A percentile compares a stretch with the other conserved stretches of the same genome.
These are phyloP conservation scores for Hemibates koningsi DNA, from an alignment of 2,113 vertebrate genomes.

Conservation along the genomic window DNA sequence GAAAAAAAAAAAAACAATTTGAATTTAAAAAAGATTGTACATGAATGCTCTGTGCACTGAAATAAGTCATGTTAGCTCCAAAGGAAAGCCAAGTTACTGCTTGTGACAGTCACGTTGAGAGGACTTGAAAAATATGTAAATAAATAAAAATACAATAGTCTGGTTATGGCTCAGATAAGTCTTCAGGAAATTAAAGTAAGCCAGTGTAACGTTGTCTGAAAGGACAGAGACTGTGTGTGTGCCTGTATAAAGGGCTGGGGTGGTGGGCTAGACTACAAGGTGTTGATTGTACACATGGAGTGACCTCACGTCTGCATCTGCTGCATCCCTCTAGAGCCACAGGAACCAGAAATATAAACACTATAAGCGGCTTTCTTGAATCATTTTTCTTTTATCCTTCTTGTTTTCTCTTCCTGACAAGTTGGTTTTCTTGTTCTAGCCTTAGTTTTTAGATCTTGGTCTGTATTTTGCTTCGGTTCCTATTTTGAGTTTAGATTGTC, in stretches of 20 bases:
- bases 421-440: background rate
- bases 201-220: background rate
- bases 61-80: background rate
- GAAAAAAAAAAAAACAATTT: background rate
- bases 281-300: slow-evolving; percentile 17
- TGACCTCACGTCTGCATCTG: slow-evolving; percentile 23
- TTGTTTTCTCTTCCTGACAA: background rate
- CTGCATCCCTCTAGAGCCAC: background rate
- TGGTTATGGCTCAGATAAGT: background rate
- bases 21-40: background rate
- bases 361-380: rapidly evolving
- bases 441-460: background rate
- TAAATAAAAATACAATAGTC: background rate
- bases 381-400: background rate
- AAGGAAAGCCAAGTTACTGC: background rate
- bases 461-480: background rate
- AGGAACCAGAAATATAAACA: background rate
- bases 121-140: background rate
- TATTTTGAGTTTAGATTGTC: background rate
- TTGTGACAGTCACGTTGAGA: rapidly evolving
- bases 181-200: background rate
- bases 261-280: background rate
- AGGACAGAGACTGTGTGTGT: background rate
- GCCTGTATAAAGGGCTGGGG: background rate
- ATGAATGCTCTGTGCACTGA: background rate